Evolutionary conservation across 92 coral and sea anemone genomes (phyloP), one percentile per base, ranked within the genome.

Genomic region (Parazoanthus swiftii): DNA sequence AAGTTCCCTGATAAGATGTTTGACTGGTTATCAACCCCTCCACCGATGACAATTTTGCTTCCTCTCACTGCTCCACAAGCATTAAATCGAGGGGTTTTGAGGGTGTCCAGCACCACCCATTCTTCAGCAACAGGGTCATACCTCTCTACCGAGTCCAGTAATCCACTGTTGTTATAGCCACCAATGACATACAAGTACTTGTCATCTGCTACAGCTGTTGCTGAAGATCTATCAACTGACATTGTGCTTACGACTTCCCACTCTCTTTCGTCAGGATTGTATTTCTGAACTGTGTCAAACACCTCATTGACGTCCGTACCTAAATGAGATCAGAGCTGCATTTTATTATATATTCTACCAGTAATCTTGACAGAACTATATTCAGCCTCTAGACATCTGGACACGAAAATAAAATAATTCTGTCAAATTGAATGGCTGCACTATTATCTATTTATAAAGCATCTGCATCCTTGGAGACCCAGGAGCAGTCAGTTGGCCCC

Each of bases 171-270:
- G 42, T 84, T 68, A 38, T 26, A 48, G 2, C 87, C 87, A 84
- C 87, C 87, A 71, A 84, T 71, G 16, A 84, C 67, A 48, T 71
- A 84, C 87, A 84, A 71, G 66, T 84, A 84, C 68, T 46, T 84
- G 0, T 84, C 87, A 48, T 84, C 87, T 0, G 87, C 87, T 1
- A 84, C 46, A 44, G 33, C 87, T 18, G 87, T 84, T 72, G 87
- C 87, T 2, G 67, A 72, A 15, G 79, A 29, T 48, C 87, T 84
- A 5, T 71, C 58, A 46, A 29, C 43, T 42, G 87, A 68, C 87
- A 72, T 70, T 43, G 87, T 84, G 18, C 78, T 29, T 21, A 84
- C 87, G 5, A 43, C 66, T 35, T 84, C 87, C 87, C 87, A 84
- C n/a, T 84, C 87, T 25, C 29, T 35, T 44, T 44, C 79, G 2